A percentile compares a stretch with the other conserved stretches of the same genome.
These are phyloP conservation scores for Trichogramma evanescens DNA, from an alignment of 2,888 invertebrate genomes.

Conservation along the genomic window DNA sequence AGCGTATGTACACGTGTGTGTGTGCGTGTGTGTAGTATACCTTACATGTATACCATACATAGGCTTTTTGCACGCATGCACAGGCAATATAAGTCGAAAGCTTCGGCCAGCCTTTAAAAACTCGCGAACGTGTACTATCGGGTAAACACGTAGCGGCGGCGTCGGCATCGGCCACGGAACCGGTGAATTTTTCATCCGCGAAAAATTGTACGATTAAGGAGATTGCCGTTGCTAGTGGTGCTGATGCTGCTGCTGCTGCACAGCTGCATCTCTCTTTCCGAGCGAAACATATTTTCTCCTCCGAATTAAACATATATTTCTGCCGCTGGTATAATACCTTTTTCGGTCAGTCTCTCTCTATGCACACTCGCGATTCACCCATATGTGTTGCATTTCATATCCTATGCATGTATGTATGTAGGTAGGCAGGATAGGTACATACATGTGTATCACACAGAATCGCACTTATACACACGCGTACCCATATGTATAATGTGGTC, in stretches of 20 bases:
- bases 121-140: too few relatives aligned
- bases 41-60: neutral
- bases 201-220: conserved; percentile 17
- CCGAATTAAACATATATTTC: conserved; percentile 17
- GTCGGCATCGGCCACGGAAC: too few relatives aligned
- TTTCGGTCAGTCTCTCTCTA: conserved; percentile 6
- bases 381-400: too few relatives aligned
- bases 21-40: neutral
- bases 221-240: conserved; percentile 4
- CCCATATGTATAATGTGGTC: neutral
- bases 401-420: too few relatives aligned
- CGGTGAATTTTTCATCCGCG: conserved; percentile 15
- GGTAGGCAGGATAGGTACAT: too few relatives aligned
- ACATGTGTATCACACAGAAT: too few relatives aligned
- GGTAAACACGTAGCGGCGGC: too few relatives aligned
- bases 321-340: conserved; percentile 7
- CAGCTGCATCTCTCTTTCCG: neutral
- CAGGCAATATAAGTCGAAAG: too few relatives aligned
- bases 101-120: too few relatives aligned
- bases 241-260: neutral
- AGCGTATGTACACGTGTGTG: neutral
- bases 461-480: too few relatives aligned
- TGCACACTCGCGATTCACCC: too few relatives aligned
- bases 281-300: conserved; percentile 22
- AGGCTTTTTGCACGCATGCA: neutral